Percentiles rank a stretch among this genome's conserved stretches.
Conservation (phyloP, 2,113 vertebrate species). For the Capreolus pygargus region DNA sequence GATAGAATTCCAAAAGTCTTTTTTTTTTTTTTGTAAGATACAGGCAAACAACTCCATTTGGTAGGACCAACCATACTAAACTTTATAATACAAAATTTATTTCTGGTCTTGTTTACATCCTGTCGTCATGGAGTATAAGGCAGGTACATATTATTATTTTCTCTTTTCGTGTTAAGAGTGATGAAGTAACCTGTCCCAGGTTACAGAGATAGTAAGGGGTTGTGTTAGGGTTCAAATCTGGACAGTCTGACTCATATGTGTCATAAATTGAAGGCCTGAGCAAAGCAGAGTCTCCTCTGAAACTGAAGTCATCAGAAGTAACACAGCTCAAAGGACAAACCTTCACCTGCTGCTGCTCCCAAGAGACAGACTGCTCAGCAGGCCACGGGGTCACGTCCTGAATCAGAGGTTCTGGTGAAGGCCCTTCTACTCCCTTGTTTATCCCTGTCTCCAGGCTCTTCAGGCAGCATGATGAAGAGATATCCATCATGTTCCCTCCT, state of each 20-base stretch:
- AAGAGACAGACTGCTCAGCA: not conserved
- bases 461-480: not conserved
- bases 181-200: not conserved
- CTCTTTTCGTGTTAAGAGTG: not conserved
- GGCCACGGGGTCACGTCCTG: not conserved
- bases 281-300: not conserved
- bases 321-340: not conserved
- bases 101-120: not conserved
- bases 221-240: not conserved
- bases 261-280: not conserved
- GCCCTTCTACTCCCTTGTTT: not conserved
- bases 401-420: not conserved
- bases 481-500: not conserved
- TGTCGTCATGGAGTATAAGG: not conserved
- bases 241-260: not conserved
- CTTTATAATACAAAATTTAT: not conserved
- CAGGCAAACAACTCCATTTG: not conserved
- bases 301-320: not conserved
- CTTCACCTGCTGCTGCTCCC: not conserved
- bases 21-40: not conserved
- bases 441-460: not conserved
- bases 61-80: not conserved
- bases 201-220: not conserved
- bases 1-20: not conserved
- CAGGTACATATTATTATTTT: not conserved